A percentile compares a stretch with the other conserved stretches of the same genome.
phyloP scores from a whole-genome alignment of 2,113 vertebrate genomes.

The Hippocampus comes region DNA sequence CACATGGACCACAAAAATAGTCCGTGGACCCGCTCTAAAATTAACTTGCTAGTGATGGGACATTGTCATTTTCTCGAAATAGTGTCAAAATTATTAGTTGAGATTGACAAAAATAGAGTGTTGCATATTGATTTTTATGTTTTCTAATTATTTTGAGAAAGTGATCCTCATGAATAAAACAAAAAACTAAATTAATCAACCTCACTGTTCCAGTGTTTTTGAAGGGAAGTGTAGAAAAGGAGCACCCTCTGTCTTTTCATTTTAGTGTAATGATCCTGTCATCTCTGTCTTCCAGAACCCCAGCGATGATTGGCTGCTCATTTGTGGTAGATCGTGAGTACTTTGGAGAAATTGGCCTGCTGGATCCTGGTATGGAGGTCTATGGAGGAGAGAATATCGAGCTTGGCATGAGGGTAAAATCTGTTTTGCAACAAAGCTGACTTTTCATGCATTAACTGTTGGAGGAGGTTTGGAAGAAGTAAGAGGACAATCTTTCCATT shows the following conservation, averaged over 20 bases:
- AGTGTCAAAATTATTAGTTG: too few species aligned
- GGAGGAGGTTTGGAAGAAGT: constrained; percentile 6
- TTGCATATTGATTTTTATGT: too few species aligned
- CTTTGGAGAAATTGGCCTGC: constrained; percentile 91
- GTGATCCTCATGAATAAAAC: too few species aligned
- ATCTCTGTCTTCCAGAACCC: constrained; percentile 77
- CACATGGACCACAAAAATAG: too few species aligned
- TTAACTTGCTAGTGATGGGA: too few species aligned
- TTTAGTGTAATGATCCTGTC: neutral
- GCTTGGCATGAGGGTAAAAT: constrained; percentile 93
- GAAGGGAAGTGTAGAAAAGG: neutral
- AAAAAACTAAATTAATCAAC: neutral
- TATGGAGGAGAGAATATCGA: constrained; percentile 98
- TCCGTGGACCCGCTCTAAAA: too few species aligned
- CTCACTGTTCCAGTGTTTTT: neutral
- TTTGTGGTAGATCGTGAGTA: constrained; percentile 95
- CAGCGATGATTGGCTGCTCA: constrained; percentile 97
- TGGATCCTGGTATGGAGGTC: constrained; percentile 98
- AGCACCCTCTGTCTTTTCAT: neutral
- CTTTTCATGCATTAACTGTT: neutral
- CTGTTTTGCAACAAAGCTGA: neutral
- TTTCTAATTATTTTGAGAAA: too few species aligned
- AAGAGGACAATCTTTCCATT: constrained; percentile 5
- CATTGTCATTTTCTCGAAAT: too few species aligned
- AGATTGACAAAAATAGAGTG: too few species aligned